Evolutionary conservation across 2,797 vertebrate species (phyloP).

Genomic region (Rhinoraja longicauda): DNA sequence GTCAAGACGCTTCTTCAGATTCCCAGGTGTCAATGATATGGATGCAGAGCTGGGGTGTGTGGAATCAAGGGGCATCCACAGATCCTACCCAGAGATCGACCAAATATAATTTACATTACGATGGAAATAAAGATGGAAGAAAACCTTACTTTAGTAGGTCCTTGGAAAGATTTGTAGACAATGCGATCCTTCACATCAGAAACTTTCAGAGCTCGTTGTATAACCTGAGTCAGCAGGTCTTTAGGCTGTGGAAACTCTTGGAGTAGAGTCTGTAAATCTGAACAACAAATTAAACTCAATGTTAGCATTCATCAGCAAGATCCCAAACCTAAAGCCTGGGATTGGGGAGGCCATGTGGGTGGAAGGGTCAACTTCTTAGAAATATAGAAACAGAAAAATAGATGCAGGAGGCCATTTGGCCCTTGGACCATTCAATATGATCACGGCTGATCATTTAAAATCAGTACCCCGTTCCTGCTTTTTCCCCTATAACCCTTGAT

Average conservation of each 20-base stretch:
- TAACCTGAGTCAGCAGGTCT: conserved; percentile 68
- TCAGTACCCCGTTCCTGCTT: too few species aligned
- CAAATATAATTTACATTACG: not conserved
- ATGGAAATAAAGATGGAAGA: not conserved
- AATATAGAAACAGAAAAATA: too few species aligned
- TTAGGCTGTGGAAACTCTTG: conserved; percentile 88
- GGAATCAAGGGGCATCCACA: not conserved
- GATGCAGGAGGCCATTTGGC: too few species aligned
- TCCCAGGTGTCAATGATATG: too few species aligned
- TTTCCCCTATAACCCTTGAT: too few species aligned
- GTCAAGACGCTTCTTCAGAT: too few species aligned
- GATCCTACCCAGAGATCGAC: not conserved
- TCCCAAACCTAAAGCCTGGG: not conserved
- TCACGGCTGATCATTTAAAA: too few species aligned
- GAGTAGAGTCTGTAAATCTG: conserved; percentile 66
- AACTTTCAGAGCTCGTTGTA: conserved; percentile 71
- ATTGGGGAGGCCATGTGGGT: too few species aligned
- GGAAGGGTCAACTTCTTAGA: too few species aligned
- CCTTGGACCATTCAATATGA: too few species aligned
- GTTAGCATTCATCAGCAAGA: not conserved
- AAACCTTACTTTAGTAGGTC: conserved; percentile 69
- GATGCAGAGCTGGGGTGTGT: not conserved
- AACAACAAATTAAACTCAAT: not conserved
- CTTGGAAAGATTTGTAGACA: conserved; percentile 76
- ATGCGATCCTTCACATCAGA: conserved; percentile 69